Base-by-base conservation (phyloP, 2,797 vertebrate species). In the Anas georgica region DNA sequence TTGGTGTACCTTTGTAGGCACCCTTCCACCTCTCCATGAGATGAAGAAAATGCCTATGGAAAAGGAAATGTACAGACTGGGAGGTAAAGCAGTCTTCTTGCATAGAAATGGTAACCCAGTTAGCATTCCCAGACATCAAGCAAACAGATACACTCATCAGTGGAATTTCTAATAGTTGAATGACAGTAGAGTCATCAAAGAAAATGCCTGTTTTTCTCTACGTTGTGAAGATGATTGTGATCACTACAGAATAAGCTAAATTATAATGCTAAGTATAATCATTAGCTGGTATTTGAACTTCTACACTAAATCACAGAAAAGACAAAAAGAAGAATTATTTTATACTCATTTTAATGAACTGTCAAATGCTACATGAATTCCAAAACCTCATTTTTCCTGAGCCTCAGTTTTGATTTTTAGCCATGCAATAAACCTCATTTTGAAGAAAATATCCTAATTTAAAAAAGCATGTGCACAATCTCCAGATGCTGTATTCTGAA, bases 241-340 rank as follows among this genome's bases (percentile, higher is more conserved):
- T 83, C 29, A 68, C 39, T 63, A 85, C 26, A 80, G 78, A 94
- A 91, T 52, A 91, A 88, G 68, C 48, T 94, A 59, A 64, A 92
- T 66, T 90, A 87, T 60, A 87, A 80, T 73, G 50, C n/a, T 77
- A 94, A 95, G 37, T 83, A 78, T 88, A 94, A 88, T 75, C 45
- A 69, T 83, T 72, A 83, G 66, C 41, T 50, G 29, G 45, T 75
- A 86, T 93, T 78, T 87, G 68, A 95, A 87, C 45, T 72, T 58
- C 56, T 88, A 80, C 22, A 56, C 54, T 81, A 85, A 74, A 80
- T 83, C 72, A 94, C 68, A 87, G 50, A 86, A 90, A 89, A 90
- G 22, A 94, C 72, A 93, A 93, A 93, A 81, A 58, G 75, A 81
- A 80, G 21, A 94, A 91, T 82, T 86, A 88, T 90, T 90, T 94